A percentile compares a stretch with the other conserved stretches of the same genome.
Conservation (phyloP, 2,113 vertebrate species). For the Pteruthius melanotis region DNA sequence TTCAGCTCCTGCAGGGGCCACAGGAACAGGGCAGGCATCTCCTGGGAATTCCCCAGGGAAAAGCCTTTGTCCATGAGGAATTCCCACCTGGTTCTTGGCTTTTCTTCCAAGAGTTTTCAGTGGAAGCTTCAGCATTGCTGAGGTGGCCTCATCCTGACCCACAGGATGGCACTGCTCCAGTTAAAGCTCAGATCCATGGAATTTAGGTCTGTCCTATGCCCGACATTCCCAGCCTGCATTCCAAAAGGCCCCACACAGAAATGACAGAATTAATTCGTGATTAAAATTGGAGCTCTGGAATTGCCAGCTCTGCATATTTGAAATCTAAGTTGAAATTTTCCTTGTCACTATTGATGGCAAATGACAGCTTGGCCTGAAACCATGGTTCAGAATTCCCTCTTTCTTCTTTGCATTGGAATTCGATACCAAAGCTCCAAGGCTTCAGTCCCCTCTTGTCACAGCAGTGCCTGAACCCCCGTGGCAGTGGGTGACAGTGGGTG, state of each 20-base stretch:
- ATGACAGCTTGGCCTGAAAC: not conserved
- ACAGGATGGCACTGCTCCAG: not conserved
- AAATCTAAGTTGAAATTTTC: not conserved
- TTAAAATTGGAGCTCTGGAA: not conserved
- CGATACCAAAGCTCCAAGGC: not conserved
- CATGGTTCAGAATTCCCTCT: not conserved
- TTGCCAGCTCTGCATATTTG: not conserved
- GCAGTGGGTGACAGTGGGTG: not conserved
- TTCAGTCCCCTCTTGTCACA: not conserved
- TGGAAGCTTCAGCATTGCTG: not conserved
- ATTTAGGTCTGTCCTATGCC: not conserved
- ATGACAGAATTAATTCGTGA: not conserved
- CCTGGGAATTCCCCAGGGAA: not conserved
- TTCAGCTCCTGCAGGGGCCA: not conserved
- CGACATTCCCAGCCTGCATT: not conserved
- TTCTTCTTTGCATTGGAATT: not conserved
- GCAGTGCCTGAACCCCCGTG: not conserved
- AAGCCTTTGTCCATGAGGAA: fast-evolving
- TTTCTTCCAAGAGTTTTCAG: not conserved
- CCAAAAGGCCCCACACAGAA: not conserved
- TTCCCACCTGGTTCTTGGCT: not conserved
- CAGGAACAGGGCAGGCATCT: not conserved
- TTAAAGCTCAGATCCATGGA: not conserved
- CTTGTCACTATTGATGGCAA: not conserved
- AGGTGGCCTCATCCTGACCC: not conserved